Evolutionary conservation across 2,888 invertebrate genomes (phyloP).

Genomic region (Lepidonotus clava): DNA sequence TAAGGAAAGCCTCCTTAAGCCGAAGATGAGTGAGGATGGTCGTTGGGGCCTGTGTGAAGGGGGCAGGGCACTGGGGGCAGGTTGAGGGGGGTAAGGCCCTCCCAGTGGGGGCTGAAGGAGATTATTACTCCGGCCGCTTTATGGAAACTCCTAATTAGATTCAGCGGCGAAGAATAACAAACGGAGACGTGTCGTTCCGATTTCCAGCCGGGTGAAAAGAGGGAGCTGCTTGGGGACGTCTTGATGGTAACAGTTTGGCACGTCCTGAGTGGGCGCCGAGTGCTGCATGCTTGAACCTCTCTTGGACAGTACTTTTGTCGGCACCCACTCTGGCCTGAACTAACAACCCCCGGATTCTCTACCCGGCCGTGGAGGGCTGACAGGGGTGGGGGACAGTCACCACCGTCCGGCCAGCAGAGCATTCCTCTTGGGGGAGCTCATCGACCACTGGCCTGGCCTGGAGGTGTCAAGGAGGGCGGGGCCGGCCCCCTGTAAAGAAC

Average conservation of each 20-base stretch:
- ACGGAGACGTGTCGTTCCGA: not conserved
- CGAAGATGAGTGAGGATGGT: not conserved
- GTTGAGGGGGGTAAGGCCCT: not conserved
- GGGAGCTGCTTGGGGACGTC: not conserved
- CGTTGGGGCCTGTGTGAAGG: not conserved
- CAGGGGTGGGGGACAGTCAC: not conserved
- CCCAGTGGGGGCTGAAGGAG: not conserved
- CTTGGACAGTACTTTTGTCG: not conserved
- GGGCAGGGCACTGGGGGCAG: not conserved
- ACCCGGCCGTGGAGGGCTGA: not conserved
- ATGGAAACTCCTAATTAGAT: constrained; percentile 17
- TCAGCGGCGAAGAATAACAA: constrained; percentile 27
- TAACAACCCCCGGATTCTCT: not conserved
- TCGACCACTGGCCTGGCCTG: not conserved
- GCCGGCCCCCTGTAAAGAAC: not conserved
- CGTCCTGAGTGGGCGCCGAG: not conserved
- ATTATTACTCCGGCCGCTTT: not conserved
- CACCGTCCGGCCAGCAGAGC: not conserved
- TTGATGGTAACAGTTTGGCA: constrained; percentile 8
- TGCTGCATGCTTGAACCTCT: not conserved
- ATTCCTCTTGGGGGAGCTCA: not conserved
- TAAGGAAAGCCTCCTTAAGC: not conserved
- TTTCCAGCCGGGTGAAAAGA: constrained; percentile 6
- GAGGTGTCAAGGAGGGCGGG: constrained; percentile 12
- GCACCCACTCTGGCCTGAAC: not conserved